Conservation (phyloP, 30 jellyfish, hydroid and myxozoan species). For the Calvadosia cruxmelitensis region DNA sequence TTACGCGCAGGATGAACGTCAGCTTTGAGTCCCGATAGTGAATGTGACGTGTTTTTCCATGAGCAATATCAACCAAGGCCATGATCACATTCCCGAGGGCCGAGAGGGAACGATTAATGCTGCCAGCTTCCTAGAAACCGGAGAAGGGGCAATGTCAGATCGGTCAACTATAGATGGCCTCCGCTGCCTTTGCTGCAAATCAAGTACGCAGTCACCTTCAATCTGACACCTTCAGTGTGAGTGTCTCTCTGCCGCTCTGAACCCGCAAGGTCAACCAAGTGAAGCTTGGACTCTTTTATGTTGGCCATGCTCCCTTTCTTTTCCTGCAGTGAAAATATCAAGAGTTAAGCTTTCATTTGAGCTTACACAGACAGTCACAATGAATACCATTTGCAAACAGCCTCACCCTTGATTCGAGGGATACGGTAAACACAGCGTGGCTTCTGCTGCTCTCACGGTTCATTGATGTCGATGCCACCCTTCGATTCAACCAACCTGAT, state of each 20-base stretch:
- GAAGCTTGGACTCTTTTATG: slow-evolving; percentile 77
- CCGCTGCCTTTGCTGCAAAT: too few relatives aligned
- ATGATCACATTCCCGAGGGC: slow-evolving; percentile 96
- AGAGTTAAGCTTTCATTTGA: not conserved
- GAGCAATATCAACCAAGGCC: slow-evolving; percentile 97
- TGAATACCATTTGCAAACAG: not conserved
- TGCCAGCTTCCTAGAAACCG: slow-evolving; percentile 90
- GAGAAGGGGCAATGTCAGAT: too few relatives aligned
- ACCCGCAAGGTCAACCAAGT: slow-evolving; percentile 93
- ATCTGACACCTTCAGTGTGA: slow-evolving; percentile 73
- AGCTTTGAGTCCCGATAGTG: slow-evolving; percentile 91
- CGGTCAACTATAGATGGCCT: too few relatives aligned
- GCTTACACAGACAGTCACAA: too few relatives aligned
- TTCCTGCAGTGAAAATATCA: not conserved
- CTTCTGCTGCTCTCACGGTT: slow-evolving; percentile 96
- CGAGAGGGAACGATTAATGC: slow-evolving; percentile 75
- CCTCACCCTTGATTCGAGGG: slow-evolving; percentile 63
- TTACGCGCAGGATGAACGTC: slow-evolving; percentile 83
- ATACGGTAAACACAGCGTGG: slow-evolving; percentile 96
- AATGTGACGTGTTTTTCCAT: slow-evolving; percentile 91
- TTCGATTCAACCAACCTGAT: slow-evolving; percentile 89
- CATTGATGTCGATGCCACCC: slow-evolving; percentile 99
- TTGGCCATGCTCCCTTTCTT: slow-evolving; percentile 80
- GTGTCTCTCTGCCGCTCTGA: slow-evolving; percentile 97
- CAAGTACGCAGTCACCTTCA: too few relatives aligned